These are phyloP conservation scores for Drepana arcuata DNA, from an alignment of 1,140 invertebrate genomes.

Conservation along the genomic window DNA sequence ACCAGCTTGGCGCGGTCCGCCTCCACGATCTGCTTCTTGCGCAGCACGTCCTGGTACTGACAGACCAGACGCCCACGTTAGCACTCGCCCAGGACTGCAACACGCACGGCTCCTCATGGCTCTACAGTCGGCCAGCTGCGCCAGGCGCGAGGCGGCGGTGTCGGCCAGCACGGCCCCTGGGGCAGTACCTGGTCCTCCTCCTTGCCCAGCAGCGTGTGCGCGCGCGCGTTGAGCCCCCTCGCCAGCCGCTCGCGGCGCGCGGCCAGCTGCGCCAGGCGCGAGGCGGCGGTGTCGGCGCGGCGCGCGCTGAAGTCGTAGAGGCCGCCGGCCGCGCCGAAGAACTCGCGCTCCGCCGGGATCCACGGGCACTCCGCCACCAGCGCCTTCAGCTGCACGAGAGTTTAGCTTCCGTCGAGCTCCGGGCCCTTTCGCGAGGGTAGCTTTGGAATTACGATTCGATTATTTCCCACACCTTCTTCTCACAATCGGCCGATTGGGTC, in stretches of 20 bases:
- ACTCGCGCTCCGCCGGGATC: slow-evolving; percentile 85
- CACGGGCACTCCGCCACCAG: slow-evolving; percentile 73
- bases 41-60: slow-evolving; percentile 82
- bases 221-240: slow-evolving; percentile 82
- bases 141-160: not conserved
- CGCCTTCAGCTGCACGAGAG: slow-evolving; percentile 33
- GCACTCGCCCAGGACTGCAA: not conserved
- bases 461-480: slow-evolving; percentile 43
- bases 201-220: slow-evolving; percentile 87
- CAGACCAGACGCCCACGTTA: not conserved
- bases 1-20: slow-evolving; percentile 87
- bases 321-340: slow-evolving; percentile 82
- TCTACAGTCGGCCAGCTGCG: not conserved
- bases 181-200: slow-evolving; percentile 85
- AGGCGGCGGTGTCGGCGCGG: slow-evolving; percentile 75
- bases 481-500: slow-evolving; percentile 54
- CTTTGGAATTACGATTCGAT: no score
- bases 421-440: no score
- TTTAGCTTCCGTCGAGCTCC: no score
- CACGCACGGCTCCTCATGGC: not conserved
- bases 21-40: slow-evolving; percentile 89
- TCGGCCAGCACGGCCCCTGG: no score
- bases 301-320: slow-evolving; percentile 73
- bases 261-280: slow-evolving; percentile 75
- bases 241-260: slow-evolving; percentile 82